Conservation (phyloP, 2,888 invertebrate genomes). For the Empis stercorea region DNA sequence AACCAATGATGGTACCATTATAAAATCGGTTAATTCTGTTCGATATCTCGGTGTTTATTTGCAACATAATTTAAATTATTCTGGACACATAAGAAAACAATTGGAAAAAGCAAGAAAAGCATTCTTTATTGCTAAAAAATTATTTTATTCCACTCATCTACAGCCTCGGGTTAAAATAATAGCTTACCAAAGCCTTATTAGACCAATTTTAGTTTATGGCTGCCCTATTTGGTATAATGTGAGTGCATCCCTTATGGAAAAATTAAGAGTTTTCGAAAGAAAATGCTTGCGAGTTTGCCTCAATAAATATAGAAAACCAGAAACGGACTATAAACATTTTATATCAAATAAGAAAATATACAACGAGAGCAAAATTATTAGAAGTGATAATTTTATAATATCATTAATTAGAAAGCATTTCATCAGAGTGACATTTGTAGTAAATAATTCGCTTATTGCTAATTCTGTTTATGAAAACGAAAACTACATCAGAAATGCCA, state of each 20-base stretch:
- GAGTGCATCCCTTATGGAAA: background rate
- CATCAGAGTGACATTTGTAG: too few species aligned
- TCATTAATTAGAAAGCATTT: too few species aligned
- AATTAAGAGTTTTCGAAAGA: slow-evolving; percentile 2
- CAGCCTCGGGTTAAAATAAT: background rate
- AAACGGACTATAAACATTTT: too few species aligned
- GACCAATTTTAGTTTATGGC: slow-evolving; percentile 1
- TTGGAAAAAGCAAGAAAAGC: background rate
- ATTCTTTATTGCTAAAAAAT: background rate
- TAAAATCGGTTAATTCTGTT: background rate
- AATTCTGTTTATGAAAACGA: too few species aligned
- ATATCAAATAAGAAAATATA: too few species aligned
- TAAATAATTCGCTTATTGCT: too few species aligned
- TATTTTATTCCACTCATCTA: background rate
- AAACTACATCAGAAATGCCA: too few species aligned
- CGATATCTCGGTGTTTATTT: background rate
- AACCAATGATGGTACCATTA: background rate
- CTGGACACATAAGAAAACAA: background rate
- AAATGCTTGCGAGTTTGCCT: background rate
- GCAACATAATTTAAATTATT: background rate
- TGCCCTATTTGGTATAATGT: background rate
- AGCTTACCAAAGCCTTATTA: background rate
- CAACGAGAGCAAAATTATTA: too few species aligned
- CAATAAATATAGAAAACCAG: too few species aligned
- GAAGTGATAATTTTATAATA: too few species aligned